phyloP scores from a whole-genome alignment of 2,113 vertebrate genomes.

The Sinocyclocheilus anophthalmus region DNA sequence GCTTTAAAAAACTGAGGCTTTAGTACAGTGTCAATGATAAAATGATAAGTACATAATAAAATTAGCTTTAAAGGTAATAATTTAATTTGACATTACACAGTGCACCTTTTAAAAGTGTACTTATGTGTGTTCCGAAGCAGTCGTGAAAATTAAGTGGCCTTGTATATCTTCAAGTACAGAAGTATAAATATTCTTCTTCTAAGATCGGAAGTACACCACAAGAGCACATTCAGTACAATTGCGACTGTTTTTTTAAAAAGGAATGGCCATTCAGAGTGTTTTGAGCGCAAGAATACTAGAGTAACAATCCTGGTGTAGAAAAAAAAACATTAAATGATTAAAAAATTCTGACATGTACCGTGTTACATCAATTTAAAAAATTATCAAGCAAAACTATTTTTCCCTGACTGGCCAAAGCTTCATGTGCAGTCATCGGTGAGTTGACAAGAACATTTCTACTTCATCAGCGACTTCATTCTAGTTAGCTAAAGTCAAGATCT shows the following conservation, averaged over 20 bases:
- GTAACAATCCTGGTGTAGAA: background rate
- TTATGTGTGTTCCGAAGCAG: too few relatives aligned
- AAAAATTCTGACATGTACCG: background rate
- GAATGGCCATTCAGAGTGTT: background rate
- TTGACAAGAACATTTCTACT: background rate
- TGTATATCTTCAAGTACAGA: too few relatives aligned
- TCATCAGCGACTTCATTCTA: background rate
- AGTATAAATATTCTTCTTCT: too few relatives aligned
- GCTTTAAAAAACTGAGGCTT: background rate
- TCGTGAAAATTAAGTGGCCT: too few relatives aligned
- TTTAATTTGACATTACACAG: too few relatives aligned
- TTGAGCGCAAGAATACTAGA: background rate
- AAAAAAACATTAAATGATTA: background rate
- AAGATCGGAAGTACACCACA: background rate
- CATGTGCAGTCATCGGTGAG: background rate
- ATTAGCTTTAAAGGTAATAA: too few relatives aligned
- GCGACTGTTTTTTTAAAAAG: background rate
- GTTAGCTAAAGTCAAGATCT: background rate
- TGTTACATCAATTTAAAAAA: too few relatives aligned
- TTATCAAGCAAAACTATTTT: background rate
- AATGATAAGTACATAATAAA: too few relatives aligned
- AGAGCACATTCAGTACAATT: background rate
- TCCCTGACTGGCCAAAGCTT: background rate
- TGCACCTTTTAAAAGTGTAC: too few relatives aligned
- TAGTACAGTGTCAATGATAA: background rate